Base-by-base conservation (phyloP, 2,113 vertebrate species). In the Falcunculus frontatus region DNA sequence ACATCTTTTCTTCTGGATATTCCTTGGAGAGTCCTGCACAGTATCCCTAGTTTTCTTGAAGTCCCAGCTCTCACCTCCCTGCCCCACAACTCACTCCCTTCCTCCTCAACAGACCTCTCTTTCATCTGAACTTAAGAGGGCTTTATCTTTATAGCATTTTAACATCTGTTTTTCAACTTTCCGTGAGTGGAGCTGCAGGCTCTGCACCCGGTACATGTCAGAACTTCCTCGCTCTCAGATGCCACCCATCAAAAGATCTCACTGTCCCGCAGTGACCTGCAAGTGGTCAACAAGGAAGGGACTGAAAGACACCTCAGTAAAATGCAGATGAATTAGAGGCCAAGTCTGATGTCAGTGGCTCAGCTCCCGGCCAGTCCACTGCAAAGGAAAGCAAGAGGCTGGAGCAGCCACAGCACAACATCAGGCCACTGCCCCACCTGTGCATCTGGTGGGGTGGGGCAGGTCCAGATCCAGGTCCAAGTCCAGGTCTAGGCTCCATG, bases 161-260 rank as follows among this genome's bases (percentile, higher is more conserved):
- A 74, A 73, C 27, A 23, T 35, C 46, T 74, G n/a, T 2, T 72
- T 75, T 89, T 13, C 69, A 72, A 0, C 30, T 47, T 29, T 16
- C 19, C 67, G 20, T 47, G 32, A 77, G 21, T 0, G 0, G 32
- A 68, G 20, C 72, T 83, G 42, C 26, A 42, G 46, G 46, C 25
- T 69, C 39, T 77, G 55, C 1, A 10, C 15, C 12, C 67, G 5
- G 2, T 13, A 59, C 32, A 10, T 0, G 0, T 22, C 72, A 88
- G 57, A 41, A 8, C 33, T 73, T 67, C 86, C 63, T 90, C 0
- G 0, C 17, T 56, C 44, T 80, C 57, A 41, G 50, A 27, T 73
- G 25, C 21, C 49, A 83, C 37, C 26, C 64, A 74, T 37, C n/a
- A n/a, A n/a, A 39, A 84, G 29, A 46, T 20, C 6, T 3, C 3